Evolutionary conservation across 2,888 invertebrate species (phyloP), one percentile per base, ranked within the genome.

Genomic region (Orchesellides sinensis): DNA sequence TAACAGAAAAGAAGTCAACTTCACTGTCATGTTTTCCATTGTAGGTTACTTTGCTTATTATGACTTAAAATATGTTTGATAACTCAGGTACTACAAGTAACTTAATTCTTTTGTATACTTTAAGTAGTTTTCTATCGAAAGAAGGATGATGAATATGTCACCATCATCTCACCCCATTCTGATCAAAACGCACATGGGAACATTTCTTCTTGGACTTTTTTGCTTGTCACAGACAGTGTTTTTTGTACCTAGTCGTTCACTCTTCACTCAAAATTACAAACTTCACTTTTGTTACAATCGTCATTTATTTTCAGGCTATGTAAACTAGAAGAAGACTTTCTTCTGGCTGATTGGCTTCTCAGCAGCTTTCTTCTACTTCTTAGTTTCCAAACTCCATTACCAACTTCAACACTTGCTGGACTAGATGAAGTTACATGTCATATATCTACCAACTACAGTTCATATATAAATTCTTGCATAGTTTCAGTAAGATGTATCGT

Each of bases 261-360:
- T 54, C 54, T 23, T 54, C 54, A 49, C 49, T 49, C 14, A 54
- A 54, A 54, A 54, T 54, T 25, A 54, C 54, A 23, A 54, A 54
- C 54, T 54, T 54, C 25, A 54, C 29, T 12, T 21, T 25, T 49
- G 17, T 49, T n/a, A n/a, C n/a, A 49, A 49, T 25, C 54, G 25
- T 25, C 21, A 12, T 54, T 54, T 54, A 23, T 54, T 54, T 23
- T 54, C 21, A 12, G 8, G 8, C 21, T 8, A 54, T 17, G 12
- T 14, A 59, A 59, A 40, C 23, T 63, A 63, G 40, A 40, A 63
- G 40, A 40, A 63, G 63, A 21, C 45, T 63, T 40, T 35, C 63
- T 40, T 63, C 40, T 40, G 45, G 21, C 40, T 63, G 40, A 63
- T 63, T 63, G 63, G 63, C 63, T 63, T 63, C 63, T 45, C 45